Evolutionary conservation across 2,113 vertebrate species (phyloP), one percentile per base, ranked within the genome.

Genomic region (Helogale parvula): DNA sequence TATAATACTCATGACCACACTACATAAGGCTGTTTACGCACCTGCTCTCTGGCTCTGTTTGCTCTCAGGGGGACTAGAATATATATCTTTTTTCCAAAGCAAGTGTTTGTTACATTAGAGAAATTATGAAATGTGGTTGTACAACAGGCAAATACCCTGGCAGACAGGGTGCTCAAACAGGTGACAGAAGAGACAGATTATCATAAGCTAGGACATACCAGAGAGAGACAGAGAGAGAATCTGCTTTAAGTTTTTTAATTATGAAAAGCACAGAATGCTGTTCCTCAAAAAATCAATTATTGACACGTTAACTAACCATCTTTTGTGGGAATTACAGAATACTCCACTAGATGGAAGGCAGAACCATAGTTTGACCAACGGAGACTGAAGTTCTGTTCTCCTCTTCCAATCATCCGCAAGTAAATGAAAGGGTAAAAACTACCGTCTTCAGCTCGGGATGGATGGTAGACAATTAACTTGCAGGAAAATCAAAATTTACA

Each of bases 401-500:
- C 63, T 88, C 71, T 35, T 21, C 5, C 31, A 65, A 54, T 13
- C 87, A 38, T 63, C 45, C 33, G 27, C 25, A 38, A 13, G 38
- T 66, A 74, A 92, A 92, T 19, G 41, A 66, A 76, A 96, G 27
- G 17, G 47, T 82, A 25, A 90, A 90, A 90, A 66, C 25, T 11
- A 89, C 2, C 29, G 4, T 29, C 74, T 77, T 41, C 17, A 68
- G 65, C 41, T 27, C 76, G 72, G 33, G 50, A 29, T 31, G 50
- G 12, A 54, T 29, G 23, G 66, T 35, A 81, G 79, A 0, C 0
- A 94, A 88, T 72, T 92, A 98, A 92, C 35, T 86, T 84, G 52
- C 0, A 3, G 74, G 91, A 84, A 96, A 60, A 88, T 47, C 95
- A 84, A 69, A 95, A 96, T 98, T 98, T 97, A 98, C 81, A 94